These are phyloP conservation scores for Malacoctenus gilli DNA, from an alignment of 2,797 vertebrate genomes.

Conservation along the genomic window DNA sequence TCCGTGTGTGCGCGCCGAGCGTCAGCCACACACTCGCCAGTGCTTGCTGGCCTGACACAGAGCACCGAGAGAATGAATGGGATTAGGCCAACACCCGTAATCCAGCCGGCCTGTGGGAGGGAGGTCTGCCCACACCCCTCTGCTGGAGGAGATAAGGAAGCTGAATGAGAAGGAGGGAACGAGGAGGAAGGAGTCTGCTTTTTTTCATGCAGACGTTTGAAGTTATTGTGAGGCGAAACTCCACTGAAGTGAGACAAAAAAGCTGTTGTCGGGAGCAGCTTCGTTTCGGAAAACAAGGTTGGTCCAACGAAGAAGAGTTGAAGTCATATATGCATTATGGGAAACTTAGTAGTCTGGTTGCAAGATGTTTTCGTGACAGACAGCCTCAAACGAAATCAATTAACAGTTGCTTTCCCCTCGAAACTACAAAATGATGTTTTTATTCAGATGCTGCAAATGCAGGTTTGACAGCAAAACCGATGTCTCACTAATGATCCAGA, in stretches of 20 bases:
- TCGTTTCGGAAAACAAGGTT: too few species aligned
- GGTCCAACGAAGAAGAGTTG: too few species aligned
- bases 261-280: conserved; percentile 3
- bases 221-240: too few species aligned
- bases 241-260: neutral
- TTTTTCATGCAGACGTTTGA: conserved; percentile 24
- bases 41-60: conserved; percentile 28
- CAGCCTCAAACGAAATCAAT: too few species aligned
- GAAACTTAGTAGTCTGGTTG: too few species aligned
- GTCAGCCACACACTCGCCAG: conserved; percentile 34
- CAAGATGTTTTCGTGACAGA: too few species aligned
- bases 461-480: conserved; percentile 1
- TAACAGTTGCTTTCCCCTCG: too few species aligned
- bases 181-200: neutral
- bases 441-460: too few species aligned
- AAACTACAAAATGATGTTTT: too few species aligned
- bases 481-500: conserved; percentile 6
- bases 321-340: too few species aligned
- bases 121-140: conserved; percentile 55
- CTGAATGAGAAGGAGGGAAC: neutral
- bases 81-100: conserved; percentile 76
- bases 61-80: conserved; percentile 55
- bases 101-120: conserved; percentile 62
- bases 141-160: conserved; percentile 75
- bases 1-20: conserved; percentile 3